Percentiles rank a stretch among this genome's conserved stretches.
These are phyloP conservation scores for Troides aeacus DNA, from an alignment of 2,888 invertebrate species.

Conservation along the genomic window DNA sequence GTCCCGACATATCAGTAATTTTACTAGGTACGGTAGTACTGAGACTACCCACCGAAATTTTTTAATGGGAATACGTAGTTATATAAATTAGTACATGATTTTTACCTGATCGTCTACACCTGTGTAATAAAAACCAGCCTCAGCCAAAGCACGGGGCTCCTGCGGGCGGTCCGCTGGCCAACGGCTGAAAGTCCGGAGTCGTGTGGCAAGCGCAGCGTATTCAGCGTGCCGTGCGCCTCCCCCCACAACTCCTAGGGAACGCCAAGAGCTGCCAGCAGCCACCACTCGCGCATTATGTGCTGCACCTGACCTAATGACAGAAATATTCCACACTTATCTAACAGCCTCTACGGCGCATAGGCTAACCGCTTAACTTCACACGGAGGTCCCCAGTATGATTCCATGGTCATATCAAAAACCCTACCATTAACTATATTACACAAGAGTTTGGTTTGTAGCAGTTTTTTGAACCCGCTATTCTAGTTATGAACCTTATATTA, in stretches of 20 bases:
- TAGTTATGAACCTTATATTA: no score
- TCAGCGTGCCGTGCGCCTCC: conserved; percentile 80
- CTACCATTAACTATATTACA: no score
- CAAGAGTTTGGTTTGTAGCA: no score
- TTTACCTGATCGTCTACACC: conserved; percentile 83
- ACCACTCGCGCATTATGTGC: conserved; percentile 64
- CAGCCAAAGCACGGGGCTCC: conserved; percentile 87
- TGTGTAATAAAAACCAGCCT: conserved; percentile 94
- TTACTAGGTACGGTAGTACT: no score
- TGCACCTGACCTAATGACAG: conserved; percentile 54
- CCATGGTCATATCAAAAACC: no score
- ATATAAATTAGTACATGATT: not conserved
- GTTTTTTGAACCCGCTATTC: no score
- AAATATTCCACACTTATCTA: not conserved
- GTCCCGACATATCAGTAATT: no score
- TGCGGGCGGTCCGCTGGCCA: conserved; percentile 90
- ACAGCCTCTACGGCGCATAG: no score
- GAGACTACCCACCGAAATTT: no score
- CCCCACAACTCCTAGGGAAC: conserved; percentile 64
- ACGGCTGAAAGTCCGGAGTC: conserved; percentile 84
- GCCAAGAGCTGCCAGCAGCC: conserved; percentile 58
- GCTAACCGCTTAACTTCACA: no score
- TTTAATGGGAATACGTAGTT: no score
- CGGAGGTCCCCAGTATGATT: no score
- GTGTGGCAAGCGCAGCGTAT: conserved; percentile 83